Base-by-base conservation (phyloP, 2,888 invertebrate species). In the Apotomis betuletana region DNA sequence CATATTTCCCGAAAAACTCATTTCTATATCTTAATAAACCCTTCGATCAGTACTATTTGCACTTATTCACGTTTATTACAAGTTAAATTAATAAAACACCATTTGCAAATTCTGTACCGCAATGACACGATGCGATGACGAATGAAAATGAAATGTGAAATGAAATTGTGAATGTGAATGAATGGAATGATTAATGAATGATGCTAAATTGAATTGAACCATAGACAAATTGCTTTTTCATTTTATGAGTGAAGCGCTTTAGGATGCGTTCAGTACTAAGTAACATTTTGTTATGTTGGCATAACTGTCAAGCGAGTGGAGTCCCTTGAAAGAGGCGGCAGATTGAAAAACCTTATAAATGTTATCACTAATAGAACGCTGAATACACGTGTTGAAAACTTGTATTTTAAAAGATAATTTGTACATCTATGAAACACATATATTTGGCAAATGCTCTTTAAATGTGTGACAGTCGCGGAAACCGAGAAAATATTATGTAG, bases 1-100 rank as follows among this genome's bases (percentile, higher is more conserved):
- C 80, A 80, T 79, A 57, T 69, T 72, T 52, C 63, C 49, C 13
- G 46, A 62, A 46, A 44, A 54, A 65, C 5, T 65, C 46, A 36
- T 65, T 3, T 55, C 44, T 6, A 6, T 6, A 0, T 3, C 6
- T 27, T n/a, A 46, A 65, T 12, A 13, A 2, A 54, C 10, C 52
- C 13, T 52, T 54, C 0, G 12, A 15, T 13, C 9, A 12, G 15
- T 41, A 12, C 6, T 38, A 38, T 41, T 13, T 5, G 10, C 27
- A 27, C 27, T 54, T 13, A n/a, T 38, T n/a, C 3, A 54, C 15
- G 0, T 8, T 15, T 15, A 8, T 27, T 15, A 3, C 41, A n/a
- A 46, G 4, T 55, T 27, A 46, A n/a, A 54, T 41, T 54, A 52
- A 51, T 51, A n/a, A n/a, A 49, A 38, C 59, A 44, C 58, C 10